Evolutionary conservation across 2,113 vertebrate genomes (phyloP), one percentile per base, ranked within the genome.

Genomic region (Drymodes brunneopygia): DNA sequence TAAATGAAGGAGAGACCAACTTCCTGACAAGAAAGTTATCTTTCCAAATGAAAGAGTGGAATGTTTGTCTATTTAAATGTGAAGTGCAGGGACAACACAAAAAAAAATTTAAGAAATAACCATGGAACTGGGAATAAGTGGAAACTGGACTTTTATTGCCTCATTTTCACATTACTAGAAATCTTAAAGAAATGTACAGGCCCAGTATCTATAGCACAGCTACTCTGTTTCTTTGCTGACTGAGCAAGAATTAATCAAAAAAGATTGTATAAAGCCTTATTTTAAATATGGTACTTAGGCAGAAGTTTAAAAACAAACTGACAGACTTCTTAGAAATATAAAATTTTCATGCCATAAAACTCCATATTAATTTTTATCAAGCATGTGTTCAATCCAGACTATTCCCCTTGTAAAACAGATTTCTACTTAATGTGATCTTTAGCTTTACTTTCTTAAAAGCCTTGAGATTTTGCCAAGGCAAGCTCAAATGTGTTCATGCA

Each of bases 1-100:
- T 91, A 94, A 94, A 97, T 50, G 86, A 93, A 96, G 88, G 66
- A 90, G 62, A 92, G 71, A 70, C 38, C 50, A 96, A 65, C 67
- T 93, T 97, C 91, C 88, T 93, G 57, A 91, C 28, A 81, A 47
- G 64, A 82, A 92, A 97, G 84, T 66, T 44, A 44, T 73, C 64
- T 85, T 84, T 82, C 79, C 94, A 95, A 94, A 86, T 70, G 92
- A 44, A 87, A 92, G 56, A 38, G 38, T 4, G 6, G 80, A 65
- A 65, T 56, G 62, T 8, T 86, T 92, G 80, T 94, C 84, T 74
- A 75, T 81, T 88, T 86, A 67, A 94, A 88, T 36, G 29, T 29
- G 5, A 90, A 90, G 51, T 44, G 70, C 12, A 50, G 27, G 38
- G 16, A 36, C 36, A 95, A 83, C 27, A 95, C 73, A 90, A 15